These are phyloP conservation scores for Trachymyrmex septentrionalis DNA, from an alignment of 1,140 invertebrate genomes.

Conservation along the genomic window DNA sequence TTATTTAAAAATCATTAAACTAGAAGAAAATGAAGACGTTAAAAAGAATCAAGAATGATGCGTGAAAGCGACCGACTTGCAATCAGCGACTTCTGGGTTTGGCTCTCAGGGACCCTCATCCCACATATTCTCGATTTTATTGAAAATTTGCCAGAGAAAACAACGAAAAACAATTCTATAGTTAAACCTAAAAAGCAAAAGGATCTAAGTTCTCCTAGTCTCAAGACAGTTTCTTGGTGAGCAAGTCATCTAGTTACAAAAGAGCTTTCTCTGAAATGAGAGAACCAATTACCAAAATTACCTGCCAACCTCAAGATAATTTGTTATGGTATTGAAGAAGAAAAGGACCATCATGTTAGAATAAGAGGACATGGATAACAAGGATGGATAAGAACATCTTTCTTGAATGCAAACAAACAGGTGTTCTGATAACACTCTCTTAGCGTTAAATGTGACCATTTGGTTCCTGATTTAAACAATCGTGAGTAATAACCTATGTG, in stretches of 20 bases:
- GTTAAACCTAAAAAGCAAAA: not conserved
- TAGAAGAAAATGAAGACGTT: not conserved
- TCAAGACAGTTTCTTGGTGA: not conserved
- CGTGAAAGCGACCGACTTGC: not conserved
- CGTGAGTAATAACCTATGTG: not conserved
- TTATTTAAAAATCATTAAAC: not conserved
- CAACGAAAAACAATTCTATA: not conserved
- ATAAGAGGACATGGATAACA: not conserved
- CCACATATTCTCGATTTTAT: not conserved
- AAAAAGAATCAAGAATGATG: not conserved
- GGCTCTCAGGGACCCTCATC: not conserved
- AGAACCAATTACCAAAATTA: not conserved
- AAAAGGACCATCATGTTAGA: not conserved
- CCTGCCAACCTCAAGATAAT: not conserved
- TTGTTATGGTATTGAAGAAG: not conserved
- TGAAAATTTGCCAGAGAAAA: not conserved
- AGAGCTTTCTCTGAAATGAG: not conserved
- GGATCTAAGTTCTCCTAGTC: not conserved
- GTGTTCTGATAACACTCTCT: not conserved
- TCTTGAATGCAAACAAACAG: not conserved
- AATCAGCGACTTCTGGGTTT: not conserved
- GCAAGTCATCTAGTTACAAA: not conserved
- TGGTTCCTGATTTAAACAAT: not conserved
- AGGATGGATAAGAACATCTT: not conserved
- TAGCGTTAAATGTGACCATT: slow-evolving; percentile 5